Evolutionary conservation across 2,113 vertebrate species (phyloP).

Genomic region (Ochotona curzoniae): DNA sequence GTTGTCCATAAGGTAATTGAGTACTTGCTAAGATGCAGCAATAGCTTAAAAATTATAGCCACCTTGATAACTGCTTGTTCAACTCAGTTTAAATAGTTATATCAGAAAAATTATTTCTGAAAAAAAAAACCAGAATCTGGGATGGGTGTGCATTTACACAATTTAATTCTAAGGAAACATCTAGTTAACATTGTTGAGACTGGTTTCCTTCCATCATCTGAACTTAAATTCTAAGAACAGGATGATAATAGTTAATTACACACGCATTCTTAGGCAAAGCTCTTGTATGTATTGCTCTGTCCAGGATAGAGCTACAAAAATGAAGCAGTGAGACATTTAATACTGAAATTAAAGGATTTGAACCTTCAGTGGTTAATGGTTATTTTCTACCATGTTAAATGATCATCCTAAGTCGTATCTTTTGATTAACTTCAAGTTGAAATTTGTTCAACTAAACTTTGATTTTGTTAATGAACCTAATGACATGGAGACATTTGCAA

Average conservation of each 20-base stretch:
- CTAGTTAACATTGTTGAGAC: conserved; percentile 12
- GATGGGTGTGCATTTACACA: conserved; percentile 25
- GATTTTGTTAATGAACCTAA: conserved; percentile 29
- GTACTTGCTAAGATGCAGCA: conserved; percentile 46
- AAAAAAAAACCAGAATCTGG: conserved; percentile 55
- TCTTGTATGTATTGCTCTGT: conserved; percentile 35
- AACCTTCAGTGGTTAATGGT: conserved; percentile 28
- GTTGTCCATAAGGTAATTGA: conserved; percentile 45
- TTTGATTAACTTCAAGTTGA: neutral
- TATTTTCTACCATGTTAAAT: conserved; percentile 12
- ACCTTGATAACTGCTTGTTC: conserved; percentile 5
- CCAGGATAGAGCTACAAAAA: conserved; percentile 34
- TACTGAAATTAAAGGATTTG: neutral
- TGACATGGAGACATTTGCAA: conserved; percentile 42
- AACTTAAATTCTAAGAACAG: conserved; percentile 45
- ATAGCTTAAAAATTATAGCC: conserved; percentile 44
- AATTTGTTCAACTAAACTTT: conserved; percentile 33
- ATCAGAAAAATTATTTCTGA: conserved; percentile 53
- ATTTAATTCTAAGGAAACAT: conserved; percentile 38
- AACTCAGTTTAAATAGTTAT: conserved; percentile 63
- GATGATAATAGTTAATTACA: conserved; percentile 33
- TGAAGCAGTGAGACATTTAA: neutral
- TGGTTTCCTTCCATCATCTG: conserved; percentile 41
- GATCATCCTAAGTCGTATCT: conserved; percentile 10
- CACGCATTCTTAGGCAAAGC: conserved; percentile 11